Evolutionary conservation across 2,797 vertebrate species (phyloP), one percentile per base, ranked within the genome.

Genomic region (Miichthys miiuy): DNA sequence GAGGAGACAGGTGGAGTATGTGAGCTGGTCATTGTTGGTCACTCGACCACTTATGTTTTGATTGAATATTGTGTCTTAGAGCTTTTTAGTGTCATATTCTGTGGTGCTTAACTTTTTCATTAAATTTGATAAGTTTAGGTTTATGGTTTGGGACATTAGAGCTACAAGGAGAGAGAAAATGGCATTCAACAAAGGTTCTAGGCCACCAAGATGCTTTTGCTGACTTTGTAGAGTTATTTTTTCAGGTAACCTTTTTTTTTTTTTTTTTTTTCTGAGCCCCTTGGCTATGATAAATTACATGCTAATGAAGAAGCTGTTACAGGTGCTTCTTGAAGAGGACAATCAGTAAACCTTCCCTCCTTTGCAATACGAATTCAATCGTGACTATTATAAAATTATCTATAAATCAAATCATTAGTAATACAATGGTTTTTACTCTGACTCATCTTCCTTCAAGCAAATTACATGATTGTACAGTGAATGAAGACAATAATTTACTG

Each of bases 401-500:
- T 16, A 42, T 30, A 42, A 61, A 54, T 17, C 13, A 51, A 50
- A 68, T 57, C 38, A 51, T 44, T n/a, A 30, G 18, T 34, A 34
- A 34, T 14, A 41, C 16, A 56, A 46, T 12, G 6, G 14, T 23
- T 58, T 54, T 30, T 4, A n/a, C 46, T 42, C 20, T 64, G 21
- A 27, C n/a, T 65, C n/a, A 65, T 80, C 44, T 62, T 54, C 12
- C 42, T 55, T 16, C 1, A 54, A 55, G 56, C 4, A 77, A 74
- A 84, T 80, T 48, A 55, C 56, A 75, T 38, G 44, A 66, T 46
- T 82, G 52, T 48, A 47, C 18, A 16, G 77, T 48, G 8, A 51
- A 79, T 46, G 10, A 51, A 60, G 58, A 79, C 67, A 69, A 38
- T 38, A 62, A 61, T 71, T 78, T 66, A 50, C 57, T 70, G 38